phyloP scores from a whole-genome alignment of 1,140 invertebrate genomes.

The Hyphantria cunea region DNA sequence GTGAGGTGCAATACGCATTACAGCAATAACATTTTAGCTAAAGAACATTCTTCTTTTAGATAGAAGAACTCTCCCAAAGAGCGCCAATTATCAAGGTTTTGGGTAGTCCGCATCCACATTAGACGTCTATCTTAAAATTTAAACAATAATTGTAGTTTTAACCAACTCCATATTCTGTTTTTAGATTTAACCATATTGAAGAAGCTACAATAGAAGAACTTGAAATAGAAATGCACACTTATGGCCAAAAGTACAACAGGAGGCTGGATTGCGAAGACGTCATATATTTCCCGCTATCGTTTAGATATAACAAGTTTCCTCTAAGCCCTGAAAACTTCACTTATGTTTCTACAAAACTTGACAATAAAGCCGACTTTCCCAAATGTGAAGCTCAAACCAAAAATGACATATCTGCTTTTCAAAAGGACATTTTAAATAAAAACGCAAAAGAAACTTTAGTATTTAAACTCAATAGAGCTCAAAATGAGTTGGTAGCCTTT shows the following conservation, averaged over 20 bases:
- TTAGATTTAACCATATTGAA: slow-evolving; percentile 49
- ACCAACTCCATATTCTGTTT: slow-evolving; percentile 21
- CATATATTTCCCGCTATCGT: slow-evolving; percentile 53
- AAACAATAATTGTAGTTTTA: too few relatives aligned
- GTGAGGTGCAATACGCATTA: too few relatives aligned
- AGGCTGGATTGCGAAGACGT: slow-evolving; percentile 58
- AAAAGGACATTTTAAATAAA: slow-evolving; percentile 6
- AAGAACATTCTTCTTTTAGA: too few relatives aligned
- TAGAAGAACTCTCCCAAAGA: too few relatives aligned
- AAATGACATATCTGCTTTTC: slow-evolving; percentile 9
- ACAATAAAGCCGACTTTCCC: slow-evolving; percentile 1
- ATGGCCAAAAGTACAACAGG: slow-evolving; percentile 48
- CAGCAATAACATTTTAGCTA: too few relatives aligned
- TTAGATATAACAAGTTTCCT: slow-evolving; percentile 61
- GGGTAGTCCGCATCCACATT: too few relatives aligned
- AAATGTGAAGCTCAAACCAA: slow-evolving; percentile 25
- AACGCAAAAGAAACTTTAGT: slow-evolving; percentile 24
- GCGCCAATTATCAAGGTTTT: too few relatives aligned
- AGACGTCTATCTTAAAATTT: too few relatives aligned
- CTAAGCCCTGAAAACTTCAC: slow-evolving; percentile 51
- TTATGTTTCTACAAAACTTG: slow-evolving; percentile 31
- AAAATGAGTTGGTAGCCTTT: slow-evolving; percentile 53
- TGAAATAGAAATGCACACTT: slow-evolving; percentile 61
- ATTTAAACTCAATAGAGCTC: slow-evolving; percentile 45
- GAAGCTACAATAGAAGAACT: slow-evolving; percentile 52